Evolutionary conservation across 2,797 vertebrate species (phyloP), one percentile per base, ranked within the genome.

Genomic region (Vireo griseus): DNA sequence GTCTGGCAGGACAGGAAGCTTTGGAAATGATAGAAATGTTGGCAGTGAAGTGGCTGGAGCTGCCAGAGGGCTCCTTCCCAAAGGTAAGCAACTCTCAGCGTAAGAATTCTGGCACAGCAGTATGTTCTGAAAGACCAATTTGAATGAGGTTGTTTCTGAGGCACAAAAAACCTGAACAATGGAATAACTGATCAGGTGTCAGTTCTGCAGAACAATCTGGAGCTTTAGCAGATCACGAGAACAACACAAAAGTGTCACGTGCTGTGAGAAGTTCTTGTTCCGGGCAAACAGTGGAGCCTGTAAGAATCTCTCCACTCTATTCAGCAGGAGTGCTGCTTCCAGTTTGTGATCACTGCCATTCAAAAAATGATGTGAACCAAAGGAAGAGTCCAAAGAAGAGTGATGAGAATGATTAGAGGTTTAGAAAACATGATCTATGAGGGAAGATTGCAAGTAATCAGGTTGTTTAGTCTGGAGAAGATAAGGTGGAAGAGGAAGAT

Each of bases 391-490:
- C 59, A 57, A 90, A 73, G 55, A n/a, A 85, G 50, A 78, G 17
- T 1, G 1, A n/a, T 19, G 39, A 86, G 40, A 85, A 85, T 16
- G 28, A 89, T 66, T 10, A 76, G 40, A 91, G 51, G 16, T 58
- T 87, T 69, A 66, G 55, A 63, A 91, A 93, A 92, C 21, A 79
- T 17, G 28, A 81, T 25, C 48, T 92, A 4, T 14, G 33, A 59
- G 15, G n/a, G 74, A 94, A 87, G 61, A 79, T 5, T 71, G 80
- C 63, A 87, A 85, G 55, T 42, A 92, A 85, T n/a, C 13, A 54
- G 11, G 58, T 76, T 95, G 86, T 87, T 96, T 93, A 94, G 94
- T 92, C 86, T 85, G 35, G 47, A 75, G 55, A 61, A 77, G 86
- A 90, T 88, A 95, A 88, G 66, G 59, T 57, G 75, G 16, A 86